A percentile compares a stretch with the other conserved stretches of the same genome.
phyloP scores from a whole-genome alignment of 1,140 invertebrate genomes.

The Lordiphosa mommai region DNA sequence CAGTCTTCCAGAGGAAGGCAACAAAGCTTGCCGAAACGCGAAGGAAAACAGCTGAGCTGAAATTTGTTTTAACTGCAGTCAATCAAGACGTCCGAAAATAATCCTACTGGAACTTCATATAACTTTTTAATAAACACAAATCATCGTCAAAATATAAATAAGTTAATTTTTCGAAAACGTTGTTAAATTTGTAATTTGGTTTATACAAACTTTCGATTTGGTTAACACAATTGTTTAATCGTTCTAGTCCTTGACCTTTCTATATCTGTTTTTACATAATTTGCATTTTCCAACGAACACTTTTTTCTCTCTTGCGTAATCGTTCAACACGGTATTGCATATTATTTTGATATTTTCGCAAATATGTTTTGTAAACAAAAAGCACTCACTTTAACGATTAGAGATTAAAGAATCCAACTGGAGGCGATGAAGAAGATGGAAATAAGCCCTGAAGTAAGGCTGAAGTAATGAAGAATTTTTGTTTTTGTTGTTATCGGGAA shows the following conservation, averaged over 20 bases:
- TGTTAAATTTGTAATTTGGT: no score
- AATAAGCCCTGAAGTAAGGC: slow-evolving; percentile 43
- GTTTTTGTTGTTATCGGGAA: slow-evolving; percentile 38
- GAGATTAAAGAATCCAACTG: slow-evolving; percentile 6
- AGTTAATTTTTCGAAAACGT: no score
- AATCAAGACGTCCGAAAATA: no score
- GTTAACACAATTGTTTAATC: neutral
- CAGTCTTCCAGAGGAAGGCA: no score
- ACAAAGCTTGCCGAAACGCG: no score
- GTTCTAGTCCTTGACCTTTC: neutral
- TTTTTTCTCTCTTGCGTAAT: slow-evolving; percentile 62
- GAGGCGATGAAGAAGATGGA: slow-evolving; percentile 29
- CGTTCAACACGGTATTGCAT: slow-evolving; percentile 5
- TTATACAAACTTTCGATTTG: neutral
- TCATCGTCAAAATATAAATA: no score
- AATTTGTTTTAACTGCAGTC: no score
- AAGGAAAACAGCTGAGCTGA: no score
- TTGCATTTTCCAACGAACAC: slow-evolving; percentile 24
- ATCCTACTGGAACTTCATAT: no score
- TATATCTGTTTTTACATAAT: slow-evolving; percentile 58
- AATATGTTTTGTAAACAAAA: slow-evolving; percentile 27
- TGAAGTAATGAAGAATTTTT: slow-evolving; percentile 50
- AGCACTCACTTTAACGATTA: slow-evolving; percentile 58
- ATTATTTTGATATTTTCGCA: slow-evolving; percentile 8
- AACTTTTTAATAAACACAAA: no score